Conservation (phyloP, 2,797 vertebrate genomes). For the Propithecus deckenii region DNA sequence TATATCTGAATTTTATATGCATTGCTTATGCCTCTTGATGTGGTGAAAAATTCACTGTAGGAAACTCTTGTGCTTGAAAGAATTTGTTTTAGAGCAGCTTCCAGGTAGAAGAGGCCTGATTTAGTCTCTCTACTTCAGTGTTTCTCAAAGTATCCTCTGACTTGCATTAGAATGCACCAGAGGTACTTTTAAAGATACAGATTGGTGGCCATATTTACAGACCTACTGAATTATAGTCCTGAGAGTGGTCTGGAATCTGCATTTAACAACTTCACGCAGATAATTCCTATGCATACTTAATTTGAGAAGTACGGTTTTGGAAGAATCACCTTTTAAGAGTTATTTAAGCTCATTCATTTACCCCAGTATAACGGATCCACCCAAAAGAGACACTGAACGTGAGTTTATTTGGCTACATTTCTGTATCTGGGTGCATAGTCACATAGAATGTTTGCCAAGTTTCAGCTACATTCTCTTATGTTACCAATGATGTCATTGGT, state of each 20-base stretch:
- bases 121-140: neutral
- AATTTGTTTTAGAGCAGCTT: slow-evolving; percentile 1
- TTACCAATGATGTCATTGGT: neutral
- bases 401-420: slow-evolving; percentile 40
- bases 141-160: slow-evolving; percentile 28
- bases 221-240: neutral
- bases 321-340: slow-evolving; percentile 2
- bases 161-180: neutral
- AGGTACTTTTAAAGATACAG: neutral
- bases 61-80: neutral
- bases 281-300: neutral
- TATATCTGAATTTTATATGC: neutral
- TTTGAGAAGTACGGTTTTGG: neutral
- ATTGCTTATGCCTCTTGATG: neutral
- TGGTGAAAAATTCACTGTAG: neutral
- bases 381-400: neutral
- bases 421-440: neutral
- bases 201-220: slow-evolving; percentile 18
- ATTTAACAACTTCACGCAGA: neutral
- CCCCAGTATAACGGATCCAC: neutral
- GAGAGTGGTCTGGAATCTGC: neutral
- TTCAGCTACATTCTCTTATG: neutral
- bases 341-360: slow-evolving; percentile 21
- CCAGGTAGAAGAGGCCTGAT: neutral
- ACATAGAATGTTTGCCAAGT: slow-evolving; percentile 3